These are phyloP conservation scores for Drosophila kambysellisi DNA, from an alignment of 2,888 invertebrate genomes.

Conservation along the genomic window DNA sequence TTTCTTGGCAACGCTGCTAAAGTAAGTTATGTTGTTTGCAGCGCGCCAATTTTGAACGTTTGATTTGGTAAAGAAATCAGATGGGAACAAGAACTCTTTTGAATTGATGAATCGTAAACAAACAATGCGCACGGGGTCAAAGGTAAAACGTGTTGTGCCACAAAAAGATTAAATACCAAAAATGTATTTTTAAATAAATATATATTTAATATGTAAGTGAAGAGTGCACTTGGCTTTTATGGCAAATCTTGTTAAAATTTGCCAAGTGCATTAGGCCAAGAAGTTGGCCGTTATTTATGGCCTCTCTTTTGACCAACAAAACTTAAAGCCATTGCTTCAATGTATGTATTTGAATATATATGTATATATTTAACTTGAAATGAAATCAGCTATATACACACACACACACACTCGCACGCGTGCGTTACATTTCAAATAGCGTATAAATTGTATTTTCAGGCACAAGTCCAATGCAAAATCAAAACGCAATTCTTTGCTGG, in stretches of 20 bases:
- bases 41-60: conserved; percentile 32
- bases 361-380: conserved; percentile 44
- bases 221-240: conserved; percentile 22
- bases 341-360: not conserved
- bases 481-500: conserved; percentile 70
- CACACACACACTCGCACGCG: conserved; percentile 32
- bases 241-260: conserved; percentile 16
- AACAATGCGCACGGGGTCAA: conserved; percentile 31
- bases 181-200: conserved; percentile 4
- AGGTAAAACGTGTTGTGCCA: conserved; percentile 24
- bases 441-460: conserved; percentile 51
- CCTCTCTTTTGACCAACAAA: conserved; percentile 11
- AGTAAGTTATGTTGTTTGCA: not conserved
- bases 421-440: conserved; percentile 72
- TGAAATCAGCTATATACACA: conserved; percentile 32
- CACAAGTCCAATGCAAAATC: conserved; percentile 76
- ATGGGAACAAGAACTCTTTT: conserved; percentile 8
- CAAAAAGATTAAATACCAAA: conserved; percentile 44
- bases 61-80: not conserved
- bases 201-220: not conserved
- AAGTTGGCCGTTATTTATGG: conserved; percentile 37
- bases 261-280: conserved; percentile 35
- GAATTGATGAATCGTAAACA: conserved; percentile 3
- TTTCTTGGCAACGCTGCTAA: not conserved
- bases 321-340: conserved; percentile 30